Evolutionary conservation across 2,113 vertebrate species (phyloP), one percentile per base, ranked within the genome.

Genomic region (Rostratula benghalensis): DNA sequence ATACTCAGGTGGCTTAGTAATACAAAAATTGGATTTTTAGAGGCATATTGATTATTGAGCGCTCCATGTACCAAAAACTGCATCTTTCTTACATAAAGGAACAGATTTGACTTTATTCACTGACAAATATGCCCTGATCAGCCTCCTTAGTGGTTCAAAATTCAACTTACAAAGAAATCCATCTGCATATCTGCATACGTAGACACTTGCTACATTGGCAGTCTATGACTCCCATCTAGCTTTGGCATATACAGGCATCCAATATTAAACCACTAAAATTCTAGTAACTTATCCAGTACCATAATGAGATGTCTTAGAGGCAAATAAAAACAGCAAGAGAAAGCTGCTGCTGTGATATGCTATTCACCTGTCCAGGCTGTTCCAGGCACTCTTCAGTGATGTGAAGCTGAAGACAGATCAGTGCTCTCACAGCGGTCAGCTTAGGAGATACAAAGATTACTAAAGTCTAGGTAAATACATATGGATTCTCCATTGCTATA

Each of bases 41-140:
- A 73, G 43, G 37, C 41, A 70, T 79, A 90, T 5, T 74, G 33
- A 85, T 94, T 92, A 87, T n/a, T 74, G 35, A 96, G 39, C 22
- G 70, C 35, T 81, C 37, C 22, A 39, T 10, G 81, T 85, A 71
- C 35, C 50, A 67, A 80, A 88, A 79, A 11, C 0, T 3, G 30
- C 27, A 25, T 11, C 6, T 48, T 63, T 74, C 50, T 68, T 60
- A 65, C 27, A 64, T 33, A 74, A 87, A 68, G 17, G 8, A 88
- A 45, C 0, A 0, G 20, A 79, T 41, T 83, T 3, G 8, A 39
- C 17, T 89, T 82, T 60, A 51, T 64, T 48, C 1, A 41, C 7
- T 21, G 71, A 76, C 13, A 84, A 7, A 33, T 91, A 60, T 24
- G 13, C 25, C 33, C 43, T 43, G 20, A 73, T 45, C 37, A 63